Percentiles rank a stretch among this genome's conserved stretches.
phyloP scores from a whole-genome alignment of 2,113 vertebrate species.

The Colinus virginianus region DNA sequence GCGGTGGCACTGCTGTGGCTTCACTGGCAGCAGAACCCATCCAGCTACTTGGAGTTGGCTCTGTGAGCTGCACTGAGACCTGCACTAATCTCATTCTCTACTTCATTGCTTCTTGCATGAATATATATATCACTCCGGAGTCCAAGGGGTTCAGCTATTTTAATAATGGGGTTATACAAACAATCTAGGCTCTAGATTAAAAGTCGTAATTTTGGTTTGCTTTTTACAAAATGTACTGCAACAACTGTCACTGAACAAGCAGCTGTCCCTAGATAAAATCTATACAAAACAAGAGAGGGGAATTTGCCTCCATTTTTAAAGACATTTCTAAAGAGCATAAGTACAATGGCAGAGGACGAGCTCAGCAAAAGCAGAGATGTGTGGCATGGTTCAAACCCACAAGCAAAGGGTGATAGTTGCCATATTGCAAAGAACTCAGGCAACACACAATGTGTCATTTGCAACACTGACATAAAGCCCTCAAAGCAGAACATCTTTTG shows the following conservation, averaged over 20 bases:
- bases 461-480: background rate
- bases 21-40: accelerated
- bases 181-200: background rate
- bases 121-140: background rate
- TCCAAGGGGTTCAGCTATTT: background rate
- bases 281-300: background rate
- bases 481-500: background rate
- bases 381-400: background rate
- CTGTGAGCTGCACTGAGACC: accelerated
- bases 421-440: background rate
- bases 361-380: background rate
- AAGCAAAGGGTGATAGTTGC: background rate
- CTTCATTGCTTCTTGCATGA: background rate
- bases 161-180: background rate
- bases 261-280: background rate
- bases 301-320: background rate
- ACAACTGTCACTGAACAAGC: background rate
- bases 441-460: background rate
- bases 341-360: background rate
- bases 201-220: background rate
- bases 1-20: background rate
- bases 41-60: background rate
- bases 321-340: background rate
- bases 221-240: background rate
- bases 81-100: accelerated